These are phyloP conservation scores for Eumaeus atala DNA, from an alignment of 1,140 invertebrate genomes.

Conservation along the genomic window DNA sequence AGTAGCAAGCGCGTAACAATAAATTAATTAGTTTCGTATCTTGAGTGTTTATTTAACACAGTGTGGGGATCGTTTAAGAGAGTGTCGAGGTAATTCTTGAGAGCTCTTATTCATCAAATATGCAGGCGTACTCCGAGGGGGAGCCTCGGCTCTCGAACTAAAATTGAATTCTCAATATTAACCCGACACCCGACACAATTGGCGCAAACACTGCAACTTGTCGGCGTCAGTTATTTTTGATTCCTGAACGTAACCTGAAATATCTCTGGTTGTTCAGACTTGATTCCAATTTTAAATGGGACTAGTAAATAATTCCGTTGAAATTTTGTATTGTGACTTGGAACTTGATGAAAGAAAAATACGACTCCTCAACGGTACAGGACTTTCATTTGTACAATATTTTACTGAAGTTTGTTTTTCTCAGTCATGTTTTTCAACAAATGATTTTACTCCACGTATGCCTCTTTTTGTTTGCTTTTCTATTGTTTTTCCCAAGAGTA, in stretches of 20 bases:
- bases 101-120: constrained; percentile 50
- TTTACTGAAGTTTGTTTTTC: too few relatives aligned
- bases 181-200: constrained; percentile 20
- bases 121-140: constrained; percentile 40
- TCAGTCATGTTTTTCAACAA: too few relatives aligned
- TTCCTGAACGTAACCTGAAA: constrained; percentile 7
- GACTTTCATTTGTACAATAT: too few relatives aligned
- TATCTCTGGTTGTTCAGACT: not conserved
- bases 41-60: constrained; percentile 25
- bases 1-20: not conserved
- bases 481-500: too few relatives aligned
- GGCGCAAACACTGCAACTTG: constrained; percentile 25
- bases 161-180: constrained; percentile 18
- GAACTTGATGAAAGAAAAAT: too few relatives aligned
- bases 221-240: constrained; percentile 17
- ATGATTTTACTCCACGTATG: too few relatives aligned
- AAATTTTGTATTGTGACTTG: too few relatives aligned
- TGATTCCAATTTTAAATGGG: not conserved
- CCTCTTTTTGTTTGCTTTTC: too few relatives aligned
- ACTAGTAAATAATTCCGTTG: not conserved
- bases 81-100: constrained; percentile 50
- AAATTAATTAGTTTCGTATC: constrained; percentile 5
- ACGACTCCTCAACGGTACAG: too few relatives aligned
- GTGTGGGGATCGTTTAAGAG: constrained; percentile 40
- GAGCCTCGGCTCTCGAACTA: constrained; percentile 18